Conservation (phyloP, 2,888 invertebrate genomes). For the Xestia xanthographa region DNA sequence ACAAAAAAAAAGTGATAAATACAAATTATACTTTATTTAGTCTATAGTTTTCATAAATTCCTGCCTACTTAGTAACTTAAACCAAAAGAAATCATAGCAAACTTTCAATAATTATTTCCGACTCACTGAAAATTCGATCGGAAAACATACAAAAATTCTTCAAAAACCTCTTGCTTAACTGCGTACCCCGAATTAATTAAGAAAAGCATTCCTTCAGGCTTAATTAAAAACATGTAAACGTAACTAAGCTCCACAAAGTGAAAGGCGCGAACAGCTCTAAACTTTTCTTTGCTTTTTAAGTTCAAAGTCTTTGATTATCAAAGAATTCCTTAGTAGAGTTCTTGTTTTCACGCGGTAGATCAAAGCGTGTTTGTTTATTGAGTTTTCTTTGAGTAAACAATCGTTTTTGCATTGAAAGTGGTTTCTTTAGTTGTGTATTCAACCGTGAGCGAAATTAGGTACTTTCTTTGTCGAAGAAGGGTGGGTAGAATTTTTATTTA, state of each 20-base stretch:
- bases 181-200: slow-evolving; percentile 44
- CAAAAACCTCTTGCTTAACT: neutral
- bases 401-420: slow-evolving; percentile 46
- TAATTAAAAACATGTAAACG: slow-evolving; percentile 56
- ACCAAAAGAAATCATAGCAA: neutral
- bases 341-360: slow-evolving; percentile 40
- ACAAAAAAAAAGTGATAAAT: too few species aligned
- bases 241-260: slow-evolving; percentile 23
- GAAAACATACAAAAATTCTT: neutral
- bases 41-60: neutral
- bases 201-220: slow-evolving; percentile 23
- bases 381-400: slow-evolving; percentile 32
- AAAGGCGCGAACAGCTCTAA: slow-evolving; percentile 37
- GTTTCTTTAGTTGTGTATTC: slow-evolving; percentile 15
- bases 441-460: neutral
- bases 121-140: neutral
- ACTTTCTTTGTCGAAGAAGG: neutral
- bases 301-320: slow-evolving; percentile 52
- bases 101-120: neutral
- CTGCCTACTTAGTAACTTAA: neutral
- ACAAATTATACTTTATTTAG: neutral
- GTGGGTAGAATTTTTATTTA: neutral
- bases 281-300: slow-evolving; percentile 40
- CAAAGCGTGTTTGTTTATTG: slow-evolving; percentile 53
- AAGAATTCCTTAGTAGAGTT: slow-evolving; percentile 41